Conservation (phyloP, 2,888 invertebrate species). For the Zaprionus bogoriensis region DNA sequence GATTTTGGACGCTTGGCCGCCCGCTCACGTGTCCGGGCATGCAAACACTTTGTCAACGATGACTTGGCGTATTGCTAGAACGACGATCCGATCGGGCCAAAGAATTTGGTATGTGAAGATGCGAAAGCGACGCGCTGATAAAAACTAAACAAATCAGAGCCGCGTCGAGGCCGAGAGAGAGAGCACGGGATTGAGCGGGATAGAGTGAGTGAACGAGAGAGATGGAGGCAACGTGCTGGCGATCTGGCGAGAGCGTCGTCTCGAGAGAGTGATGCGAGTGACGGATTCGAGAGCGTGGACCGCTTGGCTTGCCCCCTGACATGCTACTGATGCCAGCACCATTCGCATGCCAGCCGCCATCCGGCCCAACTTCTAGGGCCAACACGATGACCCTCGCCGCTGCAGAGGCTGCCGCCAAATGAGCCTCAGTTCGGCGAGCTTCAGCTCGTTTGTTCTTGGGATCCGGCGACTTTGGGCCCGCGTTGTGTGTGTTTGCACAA, state of each 20-base stretch:
- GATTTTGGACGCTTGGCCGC: conserved; percentile 18
- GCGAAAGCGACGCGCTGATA: conserved; percentile 15
- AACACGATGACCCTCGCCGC: conserved; percentile 37
- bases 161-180: background rate
- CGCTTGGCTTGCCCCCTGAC: conserved; percentile 70
- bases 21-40: conserved; percentile 45
- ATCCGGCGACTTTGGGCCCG: background rate
- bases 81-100: conserved; percentile 3
- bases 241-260: background rate
- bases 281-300: conserved; percentile 35
- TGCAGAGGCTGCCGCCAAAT: conserved; percentile 28
- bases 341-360: background rate
- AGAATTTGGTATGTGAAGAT: conserved; percentile 1
- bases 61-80: conserved; percentile 1
- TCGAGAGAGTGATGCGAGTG: conserved; percentile 2
- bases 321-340: conserved; percentile 65
- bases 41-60: conserved; percentile 21
- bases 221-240: background rate
- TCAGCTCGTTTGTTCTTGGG: background rate
- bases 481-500: conserved; percentile 63
- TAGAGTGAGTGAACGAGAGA: background rate
- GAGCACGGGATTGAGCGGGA: background rate
- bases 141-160: background rate
- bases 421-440: conserved; percentile 10
- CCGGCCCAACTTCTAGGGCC: background rate